phyloP scores from a whole-genome alignment of 2,113 vertebrate species.

The Notothenia coriiceps region DNA sequence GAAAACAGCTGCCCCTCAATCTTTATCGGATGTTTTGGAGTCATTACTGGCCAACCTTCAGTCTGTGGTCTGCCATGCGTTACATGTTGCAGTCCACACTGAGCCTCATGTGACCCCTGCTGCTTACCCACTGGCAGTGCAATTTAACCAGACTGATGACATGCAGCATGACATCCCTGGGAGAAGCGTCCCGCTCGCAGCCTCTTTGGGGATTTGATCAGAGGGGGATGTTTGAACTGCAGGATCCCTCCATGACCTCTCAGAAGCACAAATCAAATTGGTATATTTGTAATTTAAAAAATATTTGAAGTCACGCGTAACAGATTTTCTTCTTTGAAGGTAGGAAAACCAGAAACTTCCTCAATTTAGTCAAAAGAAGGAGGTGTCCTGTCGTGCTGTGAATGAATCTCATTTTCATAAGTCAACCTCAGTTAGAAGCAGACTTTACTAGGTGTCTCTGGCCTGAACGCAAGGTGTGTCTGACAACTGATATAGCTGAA shows the following conservation, averaged over 20 bases:
- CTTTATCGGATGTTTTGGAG: slow-evolving; percentile 80
- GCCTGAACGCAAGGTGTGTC: slow-evolving; percentile 62
- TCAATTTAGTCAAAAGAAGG: slow-evolving; percentile 57
- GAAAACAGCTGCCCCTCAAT: slow-evolving; percentile 73
- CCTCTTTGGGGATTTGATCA: slow-evolving; percentile 23
- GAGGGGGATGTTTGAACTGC: slow-evolving; percentile 47
- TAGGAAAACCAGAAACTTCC: slow-evolving; percentile 49
- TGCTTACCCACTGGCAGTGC: slow-evolving; percentile 84
- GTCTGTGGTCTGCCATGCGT: slow-evolving; percentile 80
- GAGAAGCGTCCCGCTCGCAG: slow-evolving; percentile 58
- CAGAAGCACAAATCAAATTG: slow-evolving; percentile 61
- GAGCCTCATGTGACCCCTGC: slow-evolving; percentile 87
- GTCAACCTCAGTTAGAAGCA: slow-evolving; percentile 65
- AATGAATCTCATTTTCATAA: slow-evolving; percentile 75
- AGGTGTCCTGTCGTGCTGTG: slow-evolving; percentile 47
- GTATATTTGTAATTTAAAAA: slow-evolving; percentile 44
- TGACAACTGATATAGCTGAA: slow-evolving; percentile 65
- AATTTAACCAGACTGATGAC: slow-evolving; percentile 84
- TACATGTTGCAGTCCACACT: slow-evolving; percentile 77
- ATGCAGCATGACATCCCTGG: slow-evolving; percentile 75
- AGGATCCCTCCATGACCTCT: slow-evolving; percentile 63
- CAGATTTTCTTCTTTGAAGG: slow-evolving; percentile 35
- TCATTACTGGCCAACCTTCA: slow-evolving; percentile 80
- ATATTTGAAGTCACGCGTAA: slow-evolving; percentile 40
- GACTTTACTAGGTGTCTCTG: slow-evolving; percentile 63